These are phyloP conservation scores for Drosophila grimshawi DNA, from an alignment of 1,140 invertebrate genomes.

Conservation along the genomic window DNA sequence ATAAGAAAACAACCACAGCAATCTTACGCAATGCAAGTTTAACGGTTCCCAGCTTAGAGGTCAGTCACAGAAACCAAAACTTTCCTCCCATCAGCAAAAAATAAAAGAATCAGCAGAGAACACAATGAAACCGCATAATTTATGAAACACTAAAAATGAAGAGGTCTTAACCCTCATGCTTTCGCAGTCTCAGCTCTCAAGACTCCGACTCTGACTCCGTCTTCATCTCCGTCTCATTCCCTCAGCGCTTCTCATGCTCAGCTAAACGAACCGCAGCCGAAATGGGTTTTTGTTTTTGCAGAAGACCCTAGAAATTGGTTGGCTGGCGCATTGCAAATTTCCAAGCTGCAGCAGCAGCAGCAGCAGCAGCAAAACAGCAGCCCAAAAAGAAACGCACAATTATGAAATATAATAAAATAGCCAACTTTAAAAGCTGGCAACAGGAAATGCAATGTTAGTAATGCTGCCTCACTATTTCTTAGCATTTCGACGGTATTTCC, in stretches of 20 bases:
- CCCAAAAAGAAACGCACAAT: constrained; percentile 34
- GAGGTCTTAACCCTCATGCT: constrained; percentile 37
- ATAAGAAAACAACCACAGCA: not conserved
- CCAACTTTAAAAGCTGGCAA: not conserved
- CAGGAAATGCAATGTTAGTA: constrained; percentile 34
- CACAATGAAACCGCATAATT: constrained; percentile 56
- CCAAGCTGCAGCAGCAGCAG: constrained; percentile 14
- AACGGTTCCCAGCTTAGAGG: constrained; percentile 42
- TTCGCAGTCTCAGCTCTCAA: not conserved
- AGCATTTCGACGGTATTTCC: constrained; percentile 24
- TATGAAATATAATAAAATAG: constrained; percentile 11
- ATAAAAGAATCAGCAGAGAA: constrained; percentile 5
- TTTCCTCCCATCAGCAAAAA: not conserved
- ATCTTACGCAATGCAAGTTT: constrained; percentile 10
- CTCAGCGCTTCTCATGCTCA: constrained; percentile 6
- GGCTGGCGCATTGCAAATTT: constrained; percentile 8
- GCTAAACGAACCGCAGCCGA: constrained; percentile 20
- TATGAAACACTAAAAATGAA: constrained; percentile 52
- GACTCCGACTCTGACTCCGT: no score
- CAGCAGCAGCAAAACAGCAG: constrained; percentile 26
- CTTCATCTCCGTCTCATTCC: constrained; percentile 3
- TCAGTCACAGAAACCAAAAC: constrained; percentile 26
- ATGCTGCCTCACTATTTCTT: constrained; percentile 1
- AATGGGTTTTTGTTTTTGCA: constrained; percentile 23
- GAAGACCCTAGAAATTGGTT: constrained; percentile 21